Evolutionary conservation across 2,888 invertebrate species (phyloP).

Genomic region (Lepidocyrtoides sp.): DNA sequence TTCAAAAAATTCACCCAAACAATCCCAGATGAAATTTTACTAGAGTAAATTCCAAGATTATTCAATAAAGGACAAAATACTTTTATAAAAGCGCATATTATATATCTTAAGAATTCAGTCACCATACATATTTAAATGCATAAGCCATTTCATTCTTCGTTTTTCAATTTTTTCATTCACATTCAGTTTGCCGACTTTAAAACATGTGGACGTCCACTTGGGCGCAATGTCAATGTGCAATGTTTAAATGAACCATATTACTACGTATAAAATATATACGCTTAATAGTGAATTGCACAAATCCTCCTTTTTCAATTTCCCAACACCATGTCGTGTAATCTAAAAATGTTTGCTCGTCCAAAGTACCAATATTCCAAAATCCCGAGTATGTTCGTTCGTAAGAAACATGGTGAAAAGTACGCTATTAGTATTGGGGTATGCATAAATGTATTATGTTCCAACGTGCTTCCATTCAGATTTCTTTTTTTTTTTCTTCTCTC

Average conservation of each 20-base stretch:
- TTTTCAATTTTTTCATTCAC: constrained; percentile 14
- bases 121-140: too few relatives aligned
- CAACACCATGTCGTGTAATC: not conserved
- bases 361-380: not conserved
- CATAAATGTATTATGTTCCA: constrained; percentile 9
- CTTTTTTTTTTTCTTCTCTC: not conserved
- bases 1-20: too few relatives aligned
- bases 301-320: constrained; percentile 34
- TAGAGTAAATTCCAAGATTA: too few relatives aligned
- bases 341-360: not conserved
- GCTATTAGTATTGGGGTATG: not conserved
- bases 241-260: not conserved
- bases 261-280: constrained; percentile 21
- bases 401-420: not conserved
- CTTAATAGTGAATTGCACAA: not conserved
- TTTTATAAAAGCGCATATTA: too few relatives aligned
- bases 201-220: constrained; percentile 34
- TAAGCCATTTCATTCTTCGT: not conserved
- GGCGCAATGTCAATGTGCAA: not conserved
- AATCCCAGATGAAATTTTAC: too few relatives aligned
- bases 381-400: too few relatives aligned
- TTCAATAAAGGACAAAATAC: too few relatives aligned
- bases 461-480: constrained; percentile 38
- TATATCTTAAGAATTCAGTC: too few relatives aligned
- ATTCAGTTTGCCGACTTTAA: constrained; percentile 9